A percentile compares a stretch with the other conserved stretches of the same genome.
Conservation (phyloP, 2,888 invertebrate genomes). For the Callimorpha dominula region DNA sequence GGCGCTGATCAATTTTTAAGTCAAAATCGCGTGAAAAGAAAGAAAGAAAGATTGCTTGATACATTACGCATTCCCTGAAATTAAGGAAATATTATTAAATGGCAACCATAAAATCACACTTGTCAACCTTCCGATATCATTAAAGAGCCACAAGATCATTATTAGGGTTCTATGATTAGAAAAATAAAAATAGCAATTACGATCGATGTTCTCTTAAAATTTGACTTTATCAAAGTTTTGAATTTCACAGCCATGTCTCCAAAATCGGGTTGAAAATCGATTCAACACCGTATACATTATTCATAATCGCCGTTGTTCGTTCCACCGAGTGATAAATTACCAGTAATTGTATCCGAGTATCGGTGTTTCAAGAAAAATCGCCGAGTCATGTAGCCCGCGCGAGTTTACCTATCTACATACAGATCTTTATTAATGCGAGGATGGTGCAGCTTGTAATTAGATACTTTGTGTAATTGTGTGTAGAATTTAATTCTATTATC, state of each 20-base stretch:
- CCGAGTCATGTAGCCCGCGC: constrained; percentile 55
- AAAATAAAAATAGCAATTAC: background rate
- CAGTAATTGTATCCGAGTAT: constrained; percentile 74
- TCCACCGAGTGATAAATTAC: constrained; percentile 69
- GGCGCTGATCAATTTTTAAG: too few relatives aligned
- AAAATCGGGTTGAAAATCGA: constrained; percentile 40
- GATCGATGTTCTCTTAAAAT: background rate
- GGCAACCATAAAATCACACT: too few relatives aligned
- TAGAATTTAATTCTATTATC: constrained; percentile 16
- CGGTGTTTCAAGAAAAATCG: constrained; percentile 72
- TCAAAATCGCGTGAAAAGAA: too few relatives aligned
- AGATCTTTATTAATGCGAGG: constrained; percentile 43
- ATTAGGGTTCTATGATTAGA: too few relatives aligned
- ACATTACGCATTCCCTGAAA: too few relatives aligned
- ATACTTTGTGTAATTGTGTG: constrained; percentile 33
- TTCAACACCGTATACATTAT: constrained; percentile 47
- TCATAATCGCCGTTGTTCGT: constrained; percentile 50
- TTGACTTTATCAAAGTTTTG: background rate
- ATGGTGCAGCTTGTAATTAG: constrained; percentile 48
- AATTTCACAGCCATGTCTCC: constrained; percentile 16
- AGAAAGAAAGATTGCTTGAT: too few relatives aligned
- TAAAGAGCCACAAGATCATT: too few relatives aligned
- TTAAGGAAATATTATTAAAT: too few relatives aligned
- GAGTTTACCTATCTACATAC: constrained; percentile 41
- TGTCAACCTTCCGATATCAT: too few relatives aligned